These are phyloP conservation scores for Melinopterus prodromus DNA, from an alignment of 2,888 invertebrate species.

Conservation along the genomic window DNA sequence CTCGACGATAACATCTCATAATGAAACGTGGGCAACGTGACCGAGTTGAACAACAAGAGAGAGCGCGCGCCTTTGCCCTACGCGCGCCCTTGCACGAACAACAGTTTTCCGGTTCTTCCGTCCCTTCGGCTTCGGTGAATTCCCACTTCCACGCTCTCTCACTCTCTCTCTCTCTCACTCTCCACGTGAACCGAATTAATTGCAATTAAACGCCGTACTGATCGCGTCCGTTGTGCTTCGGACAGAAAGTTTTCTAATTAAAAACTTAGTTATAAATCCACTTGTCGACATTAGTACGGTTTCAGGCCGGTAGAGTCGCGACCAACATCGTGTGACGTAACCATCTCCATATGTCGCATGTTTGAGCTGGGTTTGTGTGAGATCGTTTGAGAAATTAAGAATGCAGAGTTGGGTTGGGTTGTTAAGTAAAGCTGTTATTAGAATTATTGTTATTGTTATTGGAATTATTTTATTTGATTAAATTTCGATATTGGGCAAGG, in stretches of 20 bases:
- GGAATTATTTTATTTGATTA: no score
- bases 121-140: not conserved
- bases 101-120: conserved; percentile 14
- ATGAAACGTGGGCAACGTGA: conserved; percentile 19
- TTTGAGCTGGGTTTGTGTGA: no score
- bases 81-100: conserved; percentile 14
- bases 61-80: not conserved
- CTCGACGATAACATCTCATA: conserved; percentile 21
- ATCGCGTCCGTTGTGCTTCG: conserved; percentile 28
- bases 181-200: conserved; percentile 29
- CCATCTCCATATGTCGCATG: conserved; percentile 9
- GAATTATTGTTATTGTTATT: no score
- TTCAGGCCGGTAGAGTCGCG: not conserved
- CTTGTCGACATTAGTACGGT: conserved; percentile 20
- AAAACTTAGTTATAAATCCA: conserved; percentile 29
- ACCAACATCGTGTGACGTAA: not conserved
- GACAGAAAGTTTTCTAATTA: conserved; percentile 33
- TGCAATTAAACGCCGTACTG: conserved; percentile 29
- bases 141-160: not conserved
- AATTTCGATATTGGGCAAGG: no score
- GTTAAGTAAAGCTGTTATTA: no score
- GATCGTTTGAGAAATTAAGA: no score
- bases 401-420: no score
- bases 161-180: not conserved
- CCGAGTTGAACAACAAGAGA: conserved; percentile 19